These are phyloP conservation scores for Zosterops pallidus DNA, from an alignment of 2,113 vertebrate genomes.

Conservation along the genomic window DNA sequence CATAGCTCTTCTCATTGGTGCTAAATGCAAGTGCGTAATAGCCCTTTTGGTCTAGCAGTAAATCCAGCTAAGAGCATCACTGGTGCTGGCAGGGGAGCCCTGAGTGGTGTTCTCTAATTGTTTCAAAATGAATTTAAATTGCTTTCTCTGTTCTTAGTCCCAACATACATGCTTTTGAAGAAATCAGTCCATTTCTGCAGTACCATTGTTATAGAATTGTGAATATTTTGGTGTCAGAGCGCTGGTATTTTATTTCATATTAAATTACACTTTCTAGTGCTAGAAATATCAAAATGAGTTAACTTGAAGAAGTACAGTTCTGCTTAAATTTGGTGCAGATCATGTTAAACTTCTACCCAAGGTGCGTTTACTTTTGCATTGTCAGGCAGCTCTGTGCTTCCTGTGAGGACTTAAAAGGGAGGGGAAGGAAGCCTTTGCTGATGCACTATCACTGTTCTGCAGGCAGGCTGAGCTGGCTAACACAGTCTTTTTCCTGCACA, in stretches of 20 bases:
- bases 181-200: not conserved
- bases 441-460: not conserved
- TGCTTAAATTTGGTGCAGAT: not conserved
- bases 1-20: not conserved
- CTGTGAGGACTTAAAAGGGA: not conserved
- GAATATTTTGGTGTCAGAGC: not conserved
- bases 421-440: not conserved
- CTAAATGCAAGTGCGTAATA: not conserved
- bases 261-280: not conserved
- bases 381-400: not conserved
- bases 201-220: not conserved
- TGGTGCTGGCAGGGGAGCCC: not conserved
- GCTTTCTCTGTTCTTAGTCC: not conserved
- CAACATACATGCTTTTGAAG: not conserved
- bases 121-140: not conserved
- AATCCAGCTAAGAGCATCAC: not conserved
- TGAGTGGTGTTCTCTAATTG: not conserved
- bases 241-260: not conserved
- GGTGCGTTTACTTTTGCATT: fast-evolving
- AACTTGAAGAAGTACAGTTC: not conserved
- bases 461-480: not conserved
- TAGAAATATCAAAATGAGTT: not conserved
- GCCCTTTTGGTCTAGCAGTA: not conserved
- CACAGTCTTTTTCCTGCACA: conserved; percentile 1
- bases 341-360: not conserved